Percentiles rank a stretch among this genome's conserved stretches.
Evolutionary conservation across 2,888 invertebrate genomes (phyloP).

Genomic region (Peribatodes rhomboidaria): DNA sequence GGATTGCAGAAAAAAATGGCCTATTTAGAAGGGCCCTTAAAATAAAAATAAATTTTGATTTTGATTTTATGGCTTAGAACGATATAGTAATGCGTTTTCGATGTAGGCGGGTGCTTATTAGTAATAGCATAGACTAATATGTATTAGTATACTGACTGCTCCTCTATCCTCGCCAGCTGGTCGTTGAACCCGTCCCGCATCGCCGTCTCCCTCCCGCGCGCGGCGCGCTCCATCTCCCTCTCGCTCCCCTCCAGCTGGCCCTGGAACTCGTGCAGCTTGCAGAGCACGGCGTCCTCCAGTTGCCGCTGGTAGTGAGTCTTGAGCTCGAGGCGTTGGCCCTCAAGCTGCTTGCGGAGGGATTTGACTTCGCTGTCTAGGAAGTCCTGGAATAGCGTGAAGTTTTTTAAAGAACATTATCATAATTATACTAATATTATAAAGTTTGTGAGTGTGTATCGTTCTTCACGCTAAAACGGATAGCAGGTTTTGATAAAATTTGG

Average conservation of each 20-base stretch:
- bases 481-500: no score
- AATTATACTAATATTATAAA: no score
- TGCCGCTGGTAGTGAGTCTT: conserved; percentile 93
- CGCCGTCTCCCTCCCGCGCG: conserved; percentile 88
- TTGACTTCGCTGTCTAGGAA: conserved; percentile 85
- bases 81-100: no score
- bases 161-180: conserved; percentile 90
- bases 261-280: conserved; percentile 91
- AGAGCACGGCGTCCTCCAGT: conserved; percentile 91
- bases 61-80: no score
- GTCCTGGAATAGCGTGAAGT: conserved; percentile 63
- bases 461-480: no score
- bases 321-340: conserved; percentile 89
- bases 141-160: conserved; percentile 72
- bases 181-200: conserved; percentile 90
- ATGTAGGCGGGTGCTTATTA: no score
- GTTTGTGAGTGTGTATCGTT: no score
- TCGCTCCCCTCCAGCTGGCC: conserved; percentile 90
- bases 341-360: conserved; percentile 81
- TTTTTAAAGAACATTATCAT: no score
- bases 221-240: conserved; percentile 87
- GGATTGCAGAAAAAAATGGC: no score
- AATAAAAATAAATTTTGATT: no score
- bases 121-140: no score
- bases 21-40: no score